These are phyloP conservation scores for Drosophila trichaetosa DNA, from an alignment of 2,888 invertebrate species.

Conservation along the genomic window DNA sequence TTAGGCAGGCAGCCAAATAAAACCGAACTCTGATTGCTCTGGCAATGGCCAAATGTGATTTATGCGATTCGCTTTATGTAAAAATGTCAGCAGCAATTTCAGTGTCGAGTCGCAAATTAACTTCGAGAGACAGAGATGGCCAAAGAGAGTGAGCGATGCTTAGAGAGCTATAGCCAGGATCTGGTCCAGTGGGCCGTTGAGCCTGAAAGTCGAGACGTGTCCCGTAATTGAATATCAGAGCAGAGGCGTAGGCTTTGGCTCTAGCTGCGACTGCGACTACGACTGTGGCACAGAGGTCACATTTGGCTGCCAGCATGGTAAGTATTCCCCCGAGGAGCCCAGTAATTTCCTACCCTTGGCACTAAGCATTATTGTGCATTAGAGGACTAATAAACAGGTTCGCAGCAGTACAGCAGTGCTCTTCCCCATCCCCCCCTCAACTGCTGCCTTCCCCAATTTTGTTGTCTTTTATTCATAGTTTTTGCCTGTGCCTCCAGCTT, in stretches of 20 bases:
- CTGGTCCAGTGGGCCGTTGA: slow-evolving; percentile 14
- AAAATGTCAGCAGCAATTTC: slow-evolving; percentile 82
- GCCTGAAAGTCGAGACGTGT: slow-evolving; percentile 82
- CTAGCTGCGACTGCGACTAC: not conserved
- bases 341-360: slow-evolving; percentile 81
- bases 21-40: slow-evolving; percentile 73
- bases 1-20: slow-evolving; percentile 10
- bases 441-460: slow-evolving; percentile 11
- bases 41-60: slow-evolving; percentile 83
- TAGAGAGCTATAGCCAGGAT: slow-evolving; percentile 18
- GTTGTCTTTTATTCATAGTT: slow-evolving; percentile 61
- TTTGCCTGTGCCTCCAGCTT: slow-evolving; percentile 62
- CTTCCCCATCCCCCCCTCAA: slow-evolving; percentile 12
- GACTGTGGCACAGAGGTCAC: slow-evolving; percentile 79
- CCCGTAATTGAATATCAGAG: slow-evolving; percentile 77
- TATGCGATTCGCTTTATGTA: slow-evolving; percentile 69
- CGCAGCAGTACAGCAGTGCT: slow-evolving; percentile 56
- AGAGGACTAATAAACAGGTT: slow-evolving; percentile 84
- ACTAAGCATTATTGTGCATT: slow-evolving; percentile 83
- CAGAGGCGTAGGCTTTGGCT: slow-evolving; percentile 19
- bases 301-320: slow-evolving; percentile 77
- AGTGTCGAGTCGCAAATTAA: slow-evolving; percentile 71
- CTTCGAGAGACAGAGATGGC: slow-evolving; percentile 42
- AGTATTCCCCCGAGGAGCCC: slow-evolving; percentile 81
- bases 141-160: not conserved